Percentiles rank a stretch among this genome's conserved stretches.
These are phyloP conservation scores for Martes martes DNA, from an alignment of 2,113 vertebrate species.

Conservation along the genomic window DNA sequence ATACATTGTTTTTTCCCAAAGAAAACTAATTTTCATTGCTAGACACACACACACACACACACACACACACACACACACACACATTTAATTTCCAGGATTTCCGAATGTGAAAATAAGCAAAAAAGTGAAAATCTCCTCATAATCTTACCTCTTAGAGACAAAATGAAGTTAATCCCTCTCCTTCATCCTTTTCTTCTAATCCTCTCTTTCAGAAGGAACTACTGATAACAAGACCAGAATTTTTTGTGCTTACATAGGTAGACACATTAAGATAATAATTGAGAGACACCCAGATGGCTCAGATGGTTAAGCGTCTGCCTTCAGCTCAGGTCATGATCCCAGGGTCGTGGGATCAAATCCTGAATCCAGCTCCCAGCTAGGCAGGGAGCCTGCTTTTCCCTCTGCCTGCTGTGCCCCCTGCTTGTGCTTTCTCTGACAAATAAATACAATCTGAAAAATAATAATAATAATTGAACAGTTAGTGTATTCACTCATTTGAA, in stretches of 20 bases:
- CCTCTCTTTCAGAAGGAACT: neutral
- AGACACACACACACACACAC: neutral
- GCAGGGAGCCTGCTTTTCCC: no score
- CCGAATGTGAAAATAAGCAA: neutral
- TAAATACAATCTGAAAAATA: neutral
- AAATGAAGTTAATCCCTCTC: neutral
- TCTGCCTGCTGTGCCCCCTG: no score
- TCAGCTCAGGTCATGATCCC: no score
- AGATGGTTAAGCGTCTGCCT: no score
- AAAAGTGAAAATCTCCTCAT: neutral
- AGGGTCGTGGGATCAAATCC: no score
- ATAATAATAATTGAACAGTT: neutral
- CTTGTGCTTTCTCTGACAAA: no score
- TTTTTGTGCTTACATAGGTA: neutral
- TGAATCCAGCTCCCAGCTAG: no score
- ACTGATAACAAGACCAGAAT: neutral
- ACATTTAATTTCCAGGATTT: neutral
- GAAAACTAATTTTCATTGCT: neutral
- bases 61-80: no score
- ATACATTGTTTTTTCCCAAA: neutral
- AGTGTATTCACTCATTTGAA: neutral
- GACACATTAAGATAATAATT: neutral
- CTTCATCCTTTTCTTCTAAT: neutral
- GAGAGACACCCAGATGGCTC: neutral
- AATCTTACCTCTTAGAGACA: neutral